Conservation (phyloP, 2,888 invertebrate genomes). For the Teinopalpus imperialis region DNA sequence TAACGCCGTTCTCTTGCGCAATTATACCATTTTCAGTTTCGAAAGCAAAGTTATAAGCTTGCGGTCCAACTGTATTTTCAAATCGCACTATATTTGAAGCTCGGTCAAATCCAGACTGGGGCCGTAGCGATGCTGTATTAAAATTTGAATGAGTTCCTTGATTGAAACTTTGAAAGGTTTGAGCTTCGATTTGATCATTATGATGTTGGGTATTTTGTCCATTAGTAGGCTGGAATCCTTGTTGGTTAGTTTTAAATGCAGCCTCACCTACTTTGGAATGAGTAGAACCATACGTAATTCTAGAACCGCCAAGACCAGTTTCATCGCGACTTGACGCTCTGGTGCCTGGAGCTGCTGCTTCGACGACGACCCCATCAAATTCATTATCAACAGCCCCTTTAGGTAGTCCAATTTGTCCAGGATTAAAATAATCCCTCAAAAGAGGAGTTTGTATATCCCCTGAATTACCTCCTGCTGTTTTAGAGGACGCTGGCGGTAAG, state of each 20-base stretch:
- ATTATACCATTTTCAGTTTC: conserved; percentile 68
- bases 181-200: not conserved
- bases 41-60: conserved; percentile 58
- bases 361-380: conserved; percentile 68
- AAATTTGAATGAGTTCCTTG: conserved; percentile 6
- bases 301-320: conserved; percentile 59
- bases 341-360: conserved; percentile 61
- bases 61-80: conserved; percentile 51
- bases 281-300: conserved; percentile 62
- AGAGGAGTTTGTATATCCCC: conserved; percentile 52
- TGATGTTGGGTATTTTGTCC: not conserved
- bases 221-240: not conserved
- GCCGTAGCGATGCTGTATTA: conserved; percentile 28
- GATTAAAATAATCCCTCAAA: conserved; percentile 38
- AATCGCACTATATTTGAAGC: conserved; percentile 51
- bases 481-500: conserved; percentile 59
- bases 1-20: conserved; percentile 57
- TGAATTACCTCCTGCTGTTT: conserved; percentile 57
- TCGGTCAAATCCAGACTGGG: conserved; percentile 50
- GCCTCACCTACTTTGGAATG: conserved; percentile 71
- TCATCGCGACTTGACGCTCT: conserved; percentile 50
- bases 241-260: conserved; percentile 46
- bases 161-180: conserved; percentile 4
- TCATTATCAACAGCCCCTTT: conserved; percentile 63
- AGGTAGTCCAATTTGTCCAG: conserved; percentile 43